phyloP scores from a whole-genome alignment of 2,113 vertebrate species.

The Bagarius yarrelli region DNA sequence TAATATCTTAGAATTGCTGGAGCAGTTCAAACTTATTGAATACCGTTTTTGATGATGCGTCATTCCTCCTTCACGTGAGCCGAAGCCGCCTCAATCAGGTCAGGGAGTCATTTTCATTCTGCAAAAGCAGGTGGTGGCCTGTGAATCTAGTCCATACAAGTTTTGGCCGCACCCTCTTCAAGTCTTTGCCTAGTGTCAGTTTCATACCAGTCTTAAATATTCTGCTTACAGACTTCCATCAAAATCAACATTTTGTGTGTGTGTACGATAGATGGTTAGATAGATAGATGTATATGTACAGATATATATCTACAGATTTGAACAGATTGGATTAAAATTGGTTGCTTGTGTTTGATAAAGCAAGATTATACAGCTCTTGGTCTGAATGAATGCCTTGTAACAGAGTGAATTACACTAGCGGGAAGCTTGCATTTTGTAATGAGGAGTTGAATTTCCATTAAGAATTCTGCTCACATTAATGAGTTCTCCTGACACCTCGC shows the following conservation, averaged over 20 bases:
- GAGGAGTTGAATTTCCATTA: slow-evolving; percentile 76
- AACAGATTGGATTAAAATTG: slow-evolving; percentile 57
- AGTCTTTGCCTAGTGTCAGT: slow-evolving; percentile 15
- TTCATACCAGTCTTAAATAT: slow-evolving; percentile 14
- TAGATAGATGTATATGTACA: too few relatives aligned
- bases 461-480: slow-evolving; percentile 68
- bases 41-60: background rate
- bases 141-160: slow-evolving; percentile 38
- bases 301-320: slow-evolving; percentile 28
- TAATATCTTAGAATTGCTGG: background rate
- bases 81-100: slow-evolving; percentile 19
- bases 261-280: too few relatives aligned
- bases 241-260: too few relatives aligned
- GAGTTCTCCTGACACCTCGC: slow-evolving; percentile 40
- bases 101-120: slow-evolving; percentile 34
- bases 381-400: slow-evolving; percentile 76
- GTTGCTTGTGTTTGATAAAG: slow-evolving; percentile 68
- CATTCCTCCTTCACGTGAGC: background rate
- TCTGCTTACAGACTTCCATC: background rate
- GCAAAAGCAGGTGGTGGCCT: slow-evolving; percentile 39
- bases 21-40: background rate
- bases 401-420: slow-evolving; percentile 68
- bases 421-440: slow-evolving; percentile 75
- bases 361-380: slow-evolving; percentile 70
- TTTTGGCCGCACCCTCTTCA: slow-evolving; percentile 23